Evolutionary conservation across 1,140 invertebrate species (phyloP).

Genomic region (Hylyphantes graminicola): DNA sequence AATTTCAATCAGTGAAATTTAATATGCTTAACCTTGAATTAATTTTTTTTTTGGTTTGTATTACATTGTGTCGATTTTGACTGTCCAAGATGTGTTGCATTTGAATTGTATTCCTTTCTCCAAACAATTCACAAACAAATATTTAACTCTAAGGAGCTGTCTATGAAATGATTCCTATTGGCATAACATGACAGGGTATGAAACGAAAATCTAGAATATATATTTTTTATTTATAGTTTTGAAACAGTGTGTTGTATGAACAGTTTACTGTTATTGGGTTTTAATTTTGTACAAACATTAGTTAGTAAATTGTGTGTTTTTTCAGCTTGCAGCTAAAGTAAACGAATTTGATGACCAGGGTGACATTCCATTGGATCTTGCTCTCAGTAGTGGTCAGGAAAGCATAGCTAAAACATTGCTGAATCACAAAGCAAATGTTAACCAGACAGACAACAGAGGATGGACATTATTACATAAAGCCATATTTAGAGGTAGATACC

Average conservation of each 20-base stretch:
- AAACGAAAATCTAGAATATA: no score
- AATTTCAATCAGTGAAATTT: no score
- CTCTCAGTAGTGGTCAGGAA: slow-evolving; percentile 79
- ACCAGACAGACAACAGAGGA: slow-evolving; percentile 80
- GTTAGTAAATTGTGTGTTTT: neutral
- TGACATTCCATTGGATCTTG: slow-evolving; percentile 87
- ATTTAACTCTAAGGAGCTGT: no score
- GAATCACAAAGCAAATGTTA: slow-evolving; percentile 84
- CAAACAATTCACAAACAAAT: no score
- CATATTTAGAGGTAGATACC: slow-evolving; percentile 77
- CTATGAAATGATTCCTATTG: no score
- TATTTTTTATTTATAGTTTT: no score
- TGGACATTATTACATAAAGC: slow-evolving; percentile 84
- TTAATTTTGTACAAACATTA: neutral
- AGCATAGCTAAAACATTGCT: slow-evolving; percentile 85
- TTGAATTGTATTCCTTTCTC: no score
- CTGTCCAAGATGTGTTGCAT: no score
- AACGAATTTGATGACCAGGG: slow-evolving; percentile 85
- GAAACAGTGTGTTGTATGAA: no score
- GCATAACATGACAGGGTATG: neutral
- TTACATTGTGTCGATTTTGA: no score
- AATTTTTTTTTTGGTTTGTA: no score
- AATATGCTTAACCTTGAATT: no score
- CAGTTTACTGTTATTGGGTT: neutral
- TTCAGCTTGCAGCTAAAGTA: slow-evolving; percentile 70